Percentiles rank a stretch among this genome's conserved stretches.
Conservation (phyloP, 2,113 vertebrate species). For the Microtus oregoni region DNA sequence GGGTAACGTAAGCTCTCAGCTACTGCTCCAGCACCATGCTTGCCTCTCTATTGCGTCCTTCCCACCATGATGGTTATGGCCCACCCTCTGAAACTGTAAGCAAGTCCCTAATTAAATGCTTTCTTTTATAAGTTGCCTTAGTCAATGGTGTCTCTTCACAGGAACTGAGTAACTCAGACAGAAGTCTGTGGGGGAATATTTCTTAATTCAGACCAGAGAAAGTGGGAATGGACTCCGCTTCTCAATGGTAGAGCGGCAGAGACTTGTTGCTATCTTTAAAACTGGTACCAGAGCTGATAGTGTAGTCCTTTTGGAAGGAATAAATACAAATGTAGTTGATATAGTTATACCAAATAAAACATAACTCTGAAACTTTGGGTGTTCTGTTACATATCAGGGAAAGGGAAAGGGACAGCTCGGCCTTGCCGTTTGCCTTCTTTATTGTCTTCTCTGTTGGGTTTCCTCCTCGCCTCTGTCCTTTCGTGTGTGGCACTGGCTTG, state of each 20-base stretch:
- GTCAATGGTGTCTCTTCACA: background rate
- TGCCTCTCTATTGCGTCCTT: background rate
- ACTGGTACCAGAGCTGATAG: background rate
- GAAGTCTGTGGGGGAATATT: background rate
- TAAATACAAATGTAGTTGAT: background rate
- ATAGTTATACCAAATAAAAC: background rate
- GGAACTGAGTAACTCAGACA: background rate
- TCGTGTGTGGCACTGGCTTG: background rate
- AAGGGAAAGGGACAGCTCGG: background rate
- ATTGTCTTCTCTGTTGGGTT: background rate
- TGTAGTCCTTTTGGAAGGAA: background rate
- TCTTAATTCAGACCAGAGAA: background rate
- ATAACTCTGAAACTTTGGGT: background rate
- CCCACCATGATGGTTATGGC: too few relatives aligned
- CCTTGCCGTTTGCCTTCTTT: background rate
- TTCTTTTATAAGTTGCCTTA: background rate
- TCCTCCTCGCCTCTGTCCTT: constrained; percentile 14
- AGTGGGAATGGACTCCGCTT: background rate
- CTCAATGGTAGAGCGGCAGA: background rate
- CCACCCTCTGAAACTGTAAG: background rate
- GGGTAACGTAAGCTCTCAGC: background rate
- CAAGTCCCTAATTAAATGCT: background rate
- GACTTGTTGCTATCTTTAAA: background rate
- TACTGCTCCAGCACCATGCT: background rate
- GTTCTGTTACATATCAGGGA: constrained; percentile 9